Percentiles rank a stretch among this genome's conserved stretches.
Conservation (phyloP, 1,140 invertebrate species). For the Lucilia cuprina region DNA sequence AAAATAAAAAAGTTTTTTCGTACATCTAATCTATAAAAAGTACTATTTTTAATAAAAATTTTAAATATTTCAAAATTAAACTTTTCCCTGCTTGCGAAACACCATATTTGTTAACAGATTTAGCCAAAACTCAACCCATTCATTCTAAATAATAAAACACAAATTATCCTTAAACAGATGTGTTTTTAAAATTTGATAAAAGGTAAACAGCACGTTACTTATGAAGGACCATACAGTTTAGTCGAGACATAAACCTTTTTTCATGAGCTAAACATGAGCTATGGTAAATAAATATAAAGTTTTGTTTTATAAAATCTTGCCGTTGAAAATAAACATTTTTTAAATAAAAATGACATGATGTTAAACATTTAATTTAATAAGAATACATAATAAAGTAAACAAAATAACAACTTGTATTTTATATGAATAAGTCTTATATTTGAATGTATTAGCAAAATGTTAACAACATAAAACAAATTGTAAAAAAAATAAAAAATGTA, state of each 20-base stretch:
- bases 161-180: too few species aligned
- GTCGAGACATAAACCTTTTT: background rate
- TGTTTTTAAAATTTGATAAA: too few species aligned
- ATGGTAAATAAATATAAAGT: background rate
- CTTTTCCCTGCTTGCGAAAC: background rate
- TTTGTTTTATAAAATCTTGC: background rate
- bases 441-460: too few species aligned
- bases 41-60: too few species aligned
- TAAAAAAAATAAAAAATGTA: background rate
- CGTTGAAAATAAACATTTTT: background rate
- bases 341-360: background rate
- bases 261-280: background rate
- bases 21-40: too few species aligned
- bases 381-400: background rate
- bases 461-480: background rate
- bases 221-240: background rate
- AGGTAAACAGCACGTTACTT: too few species aligned
- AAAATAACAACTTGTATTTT: background rate
- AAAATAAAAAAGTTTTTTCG: too few species aligned
- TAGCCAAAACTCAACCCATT: background rate
- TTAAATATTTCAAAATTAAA: too few species aligned
- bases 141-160: background rate
- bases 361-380: background rate
- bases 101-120: constrained; percentile 2
- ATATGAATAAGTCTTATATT: too few species aligned